Conservation (phyloP, 2,888 invertebrate species). For the Elysia crispata region DNA sequence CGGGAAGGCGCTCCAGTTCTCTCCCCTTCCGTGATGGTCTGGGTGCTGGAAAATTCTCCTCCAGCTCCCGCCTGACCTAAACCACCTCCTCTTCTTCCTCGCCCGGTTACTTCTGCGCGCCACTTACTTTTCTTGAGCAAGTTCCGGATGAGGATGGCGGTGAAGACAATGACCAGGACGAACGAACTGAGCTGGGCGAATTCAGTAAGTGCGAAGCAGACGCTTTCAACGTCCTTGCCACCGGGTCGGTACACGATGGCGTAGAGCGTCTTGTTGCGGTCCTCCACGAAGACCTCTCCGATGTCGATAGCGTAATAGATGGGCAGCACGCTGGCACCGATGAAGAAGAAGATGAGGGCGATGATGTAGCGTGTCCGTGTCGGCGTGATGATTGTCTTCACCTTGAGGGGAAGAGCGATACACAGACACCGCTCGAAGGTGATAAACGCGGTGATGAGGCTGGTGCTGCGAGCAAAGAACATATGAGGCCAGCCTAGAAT, state of each 20-base stretch:
- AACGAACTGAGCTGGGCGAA: constrained; percentile 32
- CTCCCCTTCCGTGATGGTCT: too few species aligned
- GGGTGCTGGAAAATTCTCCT: too few species aligned
- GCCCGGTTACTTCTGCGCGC: background rate
- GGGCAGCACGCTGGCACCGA: constrained; percentile 7
- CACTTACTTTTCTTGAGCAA: constrained; percentile 10
- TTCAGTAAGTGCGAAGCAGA: constrained; percentile 23
- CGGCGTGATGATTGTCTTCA: constrained; percentile 31
- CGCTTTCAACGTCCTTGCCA: constrained; percentile 13
- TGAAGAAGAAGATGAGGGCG: constrained; percentile 6
- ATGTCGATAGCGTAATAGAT: constrained; percentile 28
- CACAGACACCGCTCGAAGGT: constrained; percentile 36
- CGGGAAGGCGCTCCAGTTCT: too few species aligned
- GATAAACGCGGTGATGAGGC: constrained; percentile 33
- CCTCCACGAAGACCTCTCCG: background rate
- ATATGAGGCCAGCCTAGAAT: constrained; percentile 40
- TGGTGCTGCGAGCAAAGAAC: constrained; percentile 31
- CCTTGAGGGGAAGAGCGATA: constrained; percentile 27
- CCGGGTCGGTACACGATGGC: constrained; percentile 7
- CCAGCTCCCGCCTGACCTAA: too few species aligned
- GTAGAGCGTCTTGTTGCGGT: background rate
- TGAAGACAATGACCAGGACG: constrained; percentile 26
- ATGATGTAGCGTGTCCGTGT: constrained; percentile 12
- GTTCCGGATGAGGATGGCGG: constrained; percentile 12
- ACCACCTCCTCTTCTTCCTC: too few species aligned